Conservation (phyloP, 2,888 invertebrate genomes). For the Nymphalis urticae region DNA sequence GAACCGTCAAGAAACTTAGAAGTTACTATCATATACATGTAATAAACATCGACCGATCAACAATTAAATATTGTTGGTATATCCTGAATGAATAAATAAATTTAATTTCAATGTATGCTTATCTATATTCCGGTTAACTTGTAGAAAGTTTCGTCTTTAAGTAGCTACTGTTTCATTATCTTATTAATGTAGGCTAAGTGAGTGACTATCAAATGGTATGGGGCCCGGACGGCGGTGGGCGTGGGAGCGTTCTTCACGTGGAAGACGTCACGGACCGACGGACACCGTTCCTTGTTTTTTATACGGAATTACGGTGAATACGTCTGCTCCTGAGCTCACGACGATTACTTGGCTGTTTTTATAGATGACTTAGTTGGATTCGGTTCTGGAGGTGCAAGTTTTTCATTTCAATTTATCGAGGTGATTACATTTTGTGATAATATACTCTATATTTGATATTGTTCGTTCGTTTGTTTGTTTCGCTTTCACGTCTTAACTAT, state of each 20-base stretch:
- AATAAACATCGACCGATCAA: too few species aligned
- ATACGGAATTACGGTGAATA: slow-evolving; percentile 35
- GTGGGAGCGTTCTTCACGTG: slow-evolving; percentile 47
- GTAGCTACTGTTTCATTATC: neutral
- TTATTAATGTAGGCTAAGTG: slow-evolving; percentile 2
- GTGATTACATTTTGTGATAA: neutral
- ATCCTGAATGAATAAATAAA: too few species aligned
- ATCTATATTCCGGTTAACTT: too few species aligned
- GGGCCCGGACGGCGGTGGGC: slow-evolving; percentile 50
- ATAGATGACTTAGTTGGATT: neutral
- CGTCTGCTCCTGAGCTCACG: slow-evolving; percentile 17
- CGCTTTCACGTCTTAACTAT: too few species aligned
- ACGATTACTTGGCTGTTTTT: neutral
- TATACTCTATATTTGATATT: too few species aligned
- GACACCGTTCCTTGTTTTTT: slow-evolving; percentile 42
- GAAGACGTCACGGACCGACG: slow-evolving; percentile 47
- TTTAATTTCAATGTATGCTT: too few species aligned
- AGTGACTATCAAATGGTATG: neutral
- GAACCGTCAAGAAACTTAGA: too few species aligned
- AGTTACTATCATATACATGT: too few species aligned
- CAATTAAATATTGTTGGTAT: too few species aligned
- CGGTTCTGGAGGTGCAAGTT: neutral
- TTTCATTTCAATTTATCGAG: neutral
- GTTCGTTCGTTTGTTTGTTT: too few species aligned
- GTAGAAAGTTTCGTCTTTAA: neutral